Base-by-base conservation (phyloP, 92 coral and sea anemone species). In the Parazoanthus swiftii region DNA sequence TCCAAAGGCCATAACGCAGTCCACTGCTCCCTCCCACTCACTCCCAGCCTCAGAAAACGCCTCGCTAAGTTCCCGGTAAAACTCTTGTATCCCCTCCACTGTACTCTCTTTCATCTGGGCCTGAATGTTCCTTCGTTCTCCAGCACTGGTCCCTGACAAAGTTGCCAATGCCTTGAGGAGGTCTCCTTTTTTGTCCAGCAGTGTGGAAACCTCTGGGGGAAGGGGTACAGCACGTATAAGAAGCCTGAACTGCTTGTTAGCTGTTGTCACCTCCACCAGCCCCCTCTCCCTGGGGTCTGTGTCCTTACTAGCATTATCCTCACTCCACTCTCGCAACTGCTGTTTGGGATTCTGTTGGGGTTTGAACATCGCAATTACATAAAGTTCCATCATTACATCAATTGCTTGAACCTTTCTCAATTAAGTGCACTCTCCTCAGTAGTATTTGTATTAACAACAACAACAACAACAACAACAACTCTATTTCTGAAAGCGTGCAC, bases 1-100 rank as follows among this genome's bases (percentile, higher is more conserved):
- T 20, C 98, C 99, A 90, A 97, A 97, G 29, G 99, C 94, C 99
- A 98, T 95, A 79, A 97, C 95, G 58, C 78, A 75, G 72, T 95
- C 99, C 29, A 90, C 95, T 10, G 94, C 95, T 5, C 93, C 96
- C 16, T 91, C 81, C 99, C 99, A 97, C 63, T 85, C 89, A 35
- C 39, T 77, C 1, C 97, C 99, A 58, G 97, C 95, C 76, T 95
- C 94, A 39, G 89, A 89, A 83, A 97, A 97, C 38, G 93, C 90
- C 56, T 76, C 84, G 68, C 89, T 72, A 48, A 97, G 88, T 71
- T 95, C 90, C 80, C 90, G 91, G 89, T 97, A 95, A 75, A 97
- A 92, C 80, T 77, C 92, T 76, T 81, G 88, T 68, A 96, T 73
- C 77, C 85, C 92, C 36, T 95, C 95, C 80, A 89, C 85, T 2